Evolutionary conservation across 2,888 invertebrate genomes (phyloP).

Genomic region (Tinea trinotella): DNA sequence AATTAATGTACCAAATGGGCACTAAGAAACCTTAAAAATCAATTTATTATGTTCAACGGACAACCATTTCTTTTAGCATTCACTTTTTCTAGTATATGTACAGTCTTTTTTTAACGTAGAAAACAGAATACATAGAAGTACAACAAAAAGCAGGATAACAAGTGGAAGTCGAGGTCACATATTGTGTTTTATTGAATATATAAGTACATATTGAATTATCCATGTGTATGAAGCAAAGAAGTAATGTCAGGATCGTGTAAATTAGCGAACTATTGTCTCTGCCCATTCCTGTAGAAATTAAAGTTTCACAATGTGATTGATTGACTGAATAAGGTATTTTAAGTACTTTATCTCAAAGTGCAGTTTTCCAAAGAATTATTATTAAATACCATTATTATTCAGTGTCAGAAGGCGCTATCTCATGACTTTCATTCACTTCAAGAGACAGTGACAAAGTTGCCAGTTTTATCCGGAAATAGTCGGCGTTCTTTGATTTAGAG

Average conservation of each 20-base stretch:
- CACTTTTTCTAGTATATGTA: not conserved
- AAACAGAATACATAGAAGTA: too few species aligned
- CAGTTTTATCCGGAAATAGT: constrained; percentile 28
- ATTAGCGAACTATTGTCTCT: too few species aligned
- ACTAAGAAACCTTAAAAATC: constrained; percentile 3
- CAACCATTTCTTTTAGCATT: not conserved
- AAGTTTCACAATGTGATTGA: too few species aligned
- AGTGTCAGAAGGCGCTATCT: constrained; percentile 28
- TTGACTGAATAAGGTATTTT: not conserved
- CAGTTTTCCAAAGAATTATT: constrained; percentile 24
- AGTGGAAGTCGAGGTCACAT: too few species aligned
- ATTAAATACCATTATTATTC: constrained; percentile 25
- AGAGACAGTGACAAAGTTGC: constrained; percentile 48
- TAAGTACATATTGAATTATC: too few species aligned
- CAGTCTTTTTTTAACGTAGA: too few species aligned
- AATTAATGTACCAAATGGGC: constrained; percentile 6
- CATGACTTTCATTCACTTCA: constrained; percentile 37
- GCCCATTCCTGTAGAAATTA: too few species aligned
- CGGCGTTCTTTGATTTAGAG: not conserved
- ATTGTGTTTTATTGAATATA: too few species aligned
- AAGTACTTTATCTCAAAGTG: not conserved
- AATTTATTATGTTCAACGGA: not conserved
- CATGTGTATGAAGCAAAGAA: too few species aligned
- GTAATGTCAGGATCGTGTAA: too few species aligned
- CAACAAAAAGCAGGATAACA: too few species aligned